Percentiles rank a stretch among this genome's conserved stretches.
Evolutionary conservation across 2,113 vertebrate genomes (phyloP).

Genomic region (Aptenodytes forsteri): DNA sequence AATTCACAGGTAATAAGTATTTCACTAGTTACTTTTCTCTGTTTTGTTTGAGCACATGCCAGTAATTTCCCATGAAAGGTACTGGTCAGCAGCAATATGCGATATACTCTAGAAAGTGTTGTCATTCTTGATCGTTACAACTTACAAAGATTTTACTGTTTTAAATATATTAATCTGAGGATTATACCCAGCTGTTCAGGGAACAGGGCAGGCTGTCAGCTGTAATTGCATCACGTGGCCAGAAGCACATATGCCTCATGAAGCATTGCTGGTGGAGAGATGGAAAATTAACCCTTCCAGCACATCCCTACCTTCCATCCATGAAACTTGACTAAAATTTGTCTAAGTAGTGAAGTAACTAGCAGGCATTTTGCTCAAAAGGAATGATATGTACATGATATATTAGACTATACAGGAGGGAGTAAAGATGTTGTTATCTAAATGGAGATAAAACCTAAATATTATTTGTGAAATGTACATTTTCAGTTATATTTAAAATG

Average conservation of each 20-base stretch:
- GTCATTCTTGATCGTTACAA: slow-evolving; percentile 34
- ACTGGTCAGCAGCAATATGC: background rate
- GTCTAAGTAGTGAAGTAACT: background rate
- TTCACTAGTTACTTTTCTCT: background rate
- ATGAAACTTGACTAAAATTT: background rate
- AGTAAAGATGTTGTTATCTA: background rate
- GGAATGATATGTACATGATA: background rate
- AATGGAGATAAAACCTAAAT: background rate
- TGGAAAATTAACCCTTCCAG: slow-evolving; percentile 41
- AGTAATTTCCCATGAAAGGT: background rate
- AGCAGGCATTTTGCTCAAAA: background rate
- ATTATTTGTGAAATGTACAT: background rate
- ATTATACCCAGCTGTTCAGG: slow-evolving; percentile 53
- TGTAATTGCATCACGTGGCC: slow-evolving; percentile 60
- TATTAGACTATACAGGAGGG: background rate
- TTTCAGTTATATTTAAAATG: background rate
- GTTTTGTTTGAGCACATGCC: background rate
- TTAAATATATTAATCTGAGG: slow-evolving; percentile 32
- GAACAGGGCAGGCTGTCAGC: slow-evolving; percentile 42
- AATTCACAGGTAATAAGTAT: background rate
- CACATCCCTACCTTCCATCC: background rate
- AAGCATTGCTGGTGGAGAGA: background rate
- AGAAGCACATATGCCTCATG: slow-evolving; percentile 31
- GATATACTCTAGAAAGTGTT: slow-evolving; percentile 5
- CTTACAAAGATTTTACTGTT: slow-evolving; percentile 25